phyloP scores from a whole-genome alignment of 2,797 vertebrate species.

The Poecilia gillii region DNA sequence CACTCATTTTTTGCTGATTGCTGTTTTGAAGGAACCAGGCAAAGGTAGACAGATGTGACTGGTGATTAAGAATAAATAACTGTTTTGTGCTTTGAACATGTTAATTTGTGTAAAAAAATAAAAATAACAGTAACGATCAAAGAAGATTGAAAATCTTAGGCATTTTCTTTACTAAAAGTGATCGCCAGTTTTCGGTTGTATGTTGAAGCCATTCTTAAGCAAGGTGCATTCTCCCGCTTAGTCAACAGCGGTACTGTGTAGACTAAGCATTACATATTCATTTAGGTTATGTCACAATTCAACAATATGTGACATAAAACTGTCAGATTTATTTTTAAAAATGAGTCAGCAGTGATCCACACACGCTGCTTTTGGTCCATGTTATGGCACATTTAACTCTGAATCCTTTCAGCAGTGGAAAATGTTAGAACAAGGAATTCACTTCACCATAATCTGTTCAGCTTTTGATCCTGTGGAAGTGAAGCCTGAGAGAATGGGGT shows the following conservation, averaged over 20 bases:
- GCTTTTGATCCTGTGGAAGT: constrained; percentile 12
- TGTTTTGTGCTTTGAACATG: too few relatives aligned
- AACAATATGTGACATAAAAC: neutral
- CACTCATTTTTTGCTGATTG: too few relatives aligned
- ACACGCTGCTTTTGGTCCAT: neutral
- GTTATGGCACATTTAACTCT: neutral
- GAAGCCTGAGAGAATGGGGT: constrained; percentile 19
- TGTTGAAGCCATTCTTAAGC: neutral
- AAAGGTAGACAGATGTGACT: too few relatives aligned
- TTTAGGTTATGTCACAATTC: neutral
- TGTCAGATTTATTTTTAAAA: neutral
- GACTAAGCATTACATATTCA: neutral
- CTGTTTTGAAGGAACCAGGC: too few relatives aligned
- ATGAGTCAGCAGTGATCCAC: neutral
- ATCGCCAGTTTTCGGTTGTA: neutral
- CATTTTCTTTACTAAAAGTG: neutral
- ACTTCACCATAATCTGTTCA: neutral
- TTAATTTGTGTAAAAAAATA: neutral
- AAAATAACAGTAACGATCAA: neutral
- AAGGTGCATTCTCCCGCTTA: neutral
- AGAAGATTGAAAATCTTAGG: neutral
- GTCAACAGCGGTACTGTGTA: neutral
- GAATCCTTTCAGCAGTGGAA: constrained; percentile 1
- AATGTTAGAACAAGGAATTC: constrained; percentile 15
- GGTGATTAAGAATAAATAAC: too few relatives aligned